Percentiles rank a stretch among this genome's conserved stretches.
Conservation (phyloP, 2,888 invertebrate genomes). For the Sminthurinus aureus region DNA sequence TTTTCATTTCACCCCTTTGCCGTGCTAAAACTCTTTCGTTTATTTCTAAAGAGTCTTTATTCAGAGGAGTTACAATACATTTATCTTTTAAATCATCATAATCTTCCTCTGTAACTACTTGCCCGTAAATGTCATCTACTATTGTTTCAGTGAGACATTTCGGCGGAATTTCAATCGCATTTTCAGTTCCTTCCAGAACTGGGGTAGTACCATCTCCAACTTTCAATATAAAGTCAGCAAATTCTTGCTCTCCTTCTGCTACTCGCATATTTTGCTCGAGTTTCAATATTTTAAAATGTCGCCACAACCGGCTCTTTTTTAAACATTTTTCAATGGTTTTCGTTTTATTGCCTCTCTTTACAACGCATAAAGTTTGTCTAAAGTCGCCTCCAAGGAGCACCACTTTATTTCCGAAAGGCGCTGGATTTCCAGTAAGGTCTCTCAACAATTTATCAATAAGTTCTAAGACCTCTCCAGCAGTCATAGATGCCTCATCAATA, state of each 20-base stretch:
- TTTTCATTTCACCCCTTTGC: background rate
- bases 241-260: background rate
- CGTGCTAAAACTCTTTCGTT: background rate
- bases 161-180: background rate
- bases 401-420: background rate
- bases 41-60: background rate
- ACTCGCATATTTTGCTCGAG: background rate
- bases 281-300: background rate
- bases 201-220: constrained; percentile 5
- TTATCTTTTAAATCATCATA: background rate
- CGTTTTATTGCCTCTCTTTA: background rate
- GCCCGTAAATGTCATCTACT: background rate
- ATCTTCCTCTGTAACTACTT: background rate
- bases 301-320: background rate
- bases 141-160: background rate
- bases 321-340: background rate
- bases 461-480: background rate
- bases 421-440: background rate
- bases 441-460: background rate
- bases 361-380: constrained; percentile 18
- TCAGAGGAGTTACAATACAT: background rate
- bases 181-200: background rate
- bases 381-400: background rate
- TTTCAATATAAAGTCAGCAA: background rate
- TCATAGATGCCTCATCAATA: background rate